phyloP scores from a whole-genome alignment of 2,888 invertebrate species.

The Agrilus mali region DNA sequence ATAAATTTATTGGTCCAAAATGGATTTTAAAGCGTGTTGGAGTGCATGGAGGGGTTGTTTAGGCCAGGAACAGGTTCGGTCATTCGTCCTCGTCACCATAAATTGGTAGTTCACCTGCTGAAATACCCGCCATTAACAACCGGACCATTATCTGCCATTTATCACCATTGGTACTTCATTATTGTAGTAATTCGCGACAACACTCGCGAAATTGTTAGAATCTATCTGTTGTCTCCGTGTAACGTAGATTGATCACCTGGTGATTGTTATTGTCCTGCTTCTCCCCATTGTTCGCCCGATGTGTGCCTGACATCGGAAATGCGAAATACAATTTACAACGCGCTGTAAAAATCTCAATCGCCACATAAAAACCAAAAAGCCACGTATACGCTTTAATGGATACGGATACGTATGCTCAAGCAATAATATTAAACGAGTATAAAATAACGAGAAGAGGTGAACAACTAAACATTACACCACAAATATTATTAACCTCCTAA shows the following conservation, averaged over 20 bases:
- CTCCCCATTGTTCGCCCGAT: slow-evolving; percentile 17
- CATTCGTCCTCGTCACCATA: slow-evolving; percentile 8
- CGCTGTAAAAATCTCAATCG: slow-evolving; percentile 1
- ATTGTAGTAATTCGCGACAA: slow-evolving; percentile 22
- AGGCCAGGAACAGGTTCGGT: too few relatives aligned
- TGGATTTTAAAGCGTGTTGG: too few relatives aligned
- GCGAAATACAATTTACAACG: slow-evolving; percentile 23
- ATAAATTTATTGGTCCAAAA: too few relatives aligned
- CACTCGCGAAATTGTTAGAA: slow-evolving; percentile 13
- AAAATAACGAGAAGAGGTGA: too few relatives aligned
- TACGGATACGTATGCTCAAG: too few relatives aligned
- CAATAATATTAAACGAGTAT: too few relatives aligned
- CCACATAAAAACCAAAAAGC: too few relatives aligned
- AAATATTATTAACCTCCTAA: too few relatives aligned
- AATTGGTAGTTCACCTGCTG: slow-evolving; percentile 23
- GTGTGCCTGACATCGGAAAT: slow-evolving; percentile 23
- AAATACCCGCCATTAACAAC: slow-evolving; percentile 26
- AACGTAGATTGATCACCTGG: slow-evolving; percentile 26
- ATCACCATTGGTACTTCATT: slow-evolving; percentile 30
- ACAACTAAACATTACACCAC: too few relatives aligned
- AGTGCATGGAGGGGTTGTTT: too few relatives aligned
- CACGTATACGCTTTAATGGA: too few relatives aligned
- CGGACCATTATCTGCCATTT: slow-evolving; percentile 29
- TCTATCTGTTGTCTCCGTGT: slow-evolving; percentile 25
- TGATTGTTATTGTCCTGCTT: slow-evolving; percentile 10